Conservation (phyloP, 2,888 invertebrate species). For the Drosophila cracens region DNA sequence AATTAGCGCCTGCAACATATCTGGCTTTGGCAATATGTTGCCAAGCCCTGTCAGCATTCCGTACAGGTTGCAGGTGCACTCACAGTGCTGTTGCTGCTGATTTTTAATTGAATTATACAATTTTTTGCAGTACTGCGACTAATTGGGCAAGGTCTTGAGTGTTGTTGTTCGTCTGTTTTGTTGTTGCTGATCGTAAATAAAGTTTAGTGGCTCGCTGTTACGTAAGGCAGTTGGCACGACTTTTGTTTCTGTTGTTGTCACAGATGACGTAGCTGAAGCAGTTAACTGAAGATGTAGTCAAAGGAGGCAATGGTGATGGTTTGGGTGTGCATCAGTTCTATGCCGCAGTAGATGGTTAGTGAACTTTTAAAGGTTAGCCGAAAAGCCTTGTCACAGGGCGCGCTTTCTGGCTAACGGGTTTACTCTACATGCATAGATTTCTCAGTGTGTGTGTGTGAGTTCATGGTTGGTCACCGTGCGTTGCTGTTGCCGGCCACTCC, state of each 20-base stretch:
- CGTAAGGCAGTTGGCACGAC: slow-evolving; percentile 24
- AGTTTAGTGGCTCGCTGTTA: slow-evolving; percentile 46
- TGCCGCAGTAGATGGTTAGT: slow-evolving; percentile 33
- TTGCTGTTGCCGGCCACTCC: slow-evolving; percentile 42
- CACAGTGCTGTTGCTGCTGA: neutral
- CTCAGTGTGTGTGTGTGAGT: slow-evolving; percentile 29
- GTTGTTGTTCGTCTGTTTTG: slow-evolving; percentile 3
- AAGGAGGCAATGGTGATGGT: slow-evolving; percentile 4
- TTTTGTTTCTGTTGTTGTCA: slow-evolving; percentile 3
- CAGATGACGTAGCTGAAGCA: slow-evolving; percentile 20
- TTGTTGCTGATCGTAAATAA: slow-evolving; percentile 38
- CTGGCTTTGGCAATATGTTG: slow-evolving; percentile 44
- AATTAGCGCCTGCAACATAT: slow-evolving; percentile 44
- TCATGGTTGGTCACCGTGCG: slow-evolving; percentile 50
- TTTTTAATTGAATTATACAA: slow-evolving; percentile 48
- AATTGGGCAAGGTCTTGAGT: slow-evolving; percentile 74
- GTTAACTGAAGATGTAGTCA: slow-evolving; percentile 10
- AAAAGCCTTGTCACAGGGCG: slow-evolving; percentile 48
- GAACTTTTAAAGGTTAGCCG: slow-evolving; percentile 61
- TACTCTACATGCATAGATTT: slow-evolving; percentile 2
- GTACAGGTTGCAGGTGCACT: slow-evolving; percentile 21
- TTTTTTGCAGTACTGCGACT: slow-evolving; percentile 36
- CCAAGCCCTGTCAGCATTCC: slow-evolving; percentile 35
- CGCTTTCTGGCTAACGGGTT: slow-evolving; percentile 21
- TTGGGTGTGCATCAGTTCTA: slow-evolving; percentile 40